Percentiles rank a stretch among this genome's conserved stretches.
Conservation (phyloP, 2,797 vertebrate genomes). For the Alfaro cultratus region DNA sequence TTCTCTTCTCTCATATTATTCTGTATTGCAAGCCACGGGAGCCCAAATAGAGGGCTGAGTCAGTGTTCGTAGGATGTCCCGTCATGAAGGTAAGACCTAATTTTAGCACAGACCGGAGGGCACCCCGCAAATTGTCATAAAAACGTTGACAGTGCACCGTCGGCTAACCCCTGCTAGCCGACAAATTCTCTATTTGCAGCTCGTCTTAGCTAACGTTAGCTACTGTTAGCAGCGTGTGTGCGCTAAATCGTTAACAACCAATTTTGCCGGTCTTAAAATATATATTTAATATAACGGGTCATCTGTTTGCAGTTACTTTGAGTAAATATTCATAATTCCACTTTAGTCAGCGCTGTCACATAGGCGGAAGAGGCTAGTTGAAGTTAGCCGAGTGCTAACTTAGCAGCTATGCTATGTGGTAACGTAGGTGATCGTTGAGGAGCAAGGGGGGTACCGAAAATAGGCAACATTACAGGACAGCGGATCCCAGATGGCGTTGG, state of each 20-base stretch:
- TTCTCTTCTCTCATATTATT: slow-evolving; percentile 66
- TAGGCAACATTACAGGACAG: slow-evolving; percentile 21
- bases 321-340: background rate
- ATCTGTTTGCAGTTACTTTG: background rate
- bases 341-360: slow-evolving; percentile 37
- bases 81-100: slow-evolving; percentile 87
- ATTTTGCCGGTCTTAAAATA: slow-evolving; percentile 38
- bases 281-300: background rate
- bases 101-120: slow-evolving; percentile 1
- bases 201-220: slow-evolving; percentile 49
- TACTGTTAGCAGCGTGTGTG: slow-evolving; percentile 49
- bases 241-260: slow-evolving; percentile 27
- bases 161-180: slow-evolving; percentile 64
- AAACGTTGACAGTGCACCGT: slow-evolving; percentile 43
- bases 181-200: slow-evolving; percentile 68
- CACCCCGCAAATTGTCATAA: slow-evolving; percentile 5
- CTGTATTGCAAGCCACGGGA: slow-evolving; percentile 52
- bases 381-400: slow-evolving; percentile 49
- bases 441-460: slow-evolving; percentile 56
- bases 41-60: slow-evolving; percentile 71
- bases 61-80: slow-evolving; percentile 87
- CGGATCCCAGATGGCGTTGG: slow-evolving; percentile 18
- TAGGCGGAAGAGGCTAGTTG: slow-evolving; percentile 49
- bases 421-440: slow-evolving; percentile 55
- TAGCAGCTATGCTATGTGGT: slow-evolving; percentile 56